Base-by-base conservation (phyloP, 2,888 invertebrate species). In the Clistopyga incitator region DNA sequence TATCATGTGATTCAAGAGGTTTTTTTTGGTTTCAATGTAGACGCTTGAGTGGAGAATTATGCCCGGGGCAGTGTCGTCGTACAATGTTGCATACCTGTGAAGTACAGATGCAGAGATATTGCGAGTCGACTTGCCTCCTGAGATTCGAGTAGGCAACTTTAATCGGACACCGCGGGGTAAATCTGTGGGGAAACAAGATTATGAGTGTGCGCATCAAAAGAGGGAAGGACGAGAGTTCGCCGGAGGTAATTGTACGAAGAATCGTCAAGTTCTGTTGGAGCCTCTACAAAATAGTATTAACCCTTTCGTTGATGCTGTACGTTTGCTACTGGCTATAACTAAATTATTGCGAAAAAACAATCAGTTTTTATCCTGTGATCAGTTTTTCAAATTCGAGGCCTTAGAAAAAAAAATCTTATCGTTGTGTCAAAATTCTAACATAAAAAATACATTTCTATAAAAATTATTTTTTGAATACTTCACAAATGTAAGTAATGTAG, bases 161-260 rank as follows among this genome's bases (percentile, higher is more conserved):
- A 75, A 80, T 77, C 79, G 67, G 38, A 72, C 64, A 83, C 76
- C 76, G 70, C 79, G 38, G 67, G 79, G 25, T 72, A 77, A 77
- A 80, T 83, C 79, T 78, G 59, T 65, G 70, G 74, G 78, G 75
- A 76, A 82, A 79, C 78, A 65, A 82, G 78, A 82, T 82, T 82
- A 70, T 75, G 75, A 82, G 78, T 75, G 59, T 68, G 52, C 34
- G 59, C 52, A 42, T 38, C 23, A 70, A 64, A 74, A 50, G 67
- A 61, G 61, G 34, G 56, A 47, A 50, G 56, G 64, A 34, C 54
- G 11, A 52, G 52, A 67, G 34, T 50, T 71, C 38, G 54, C 38
- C 54, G n/a, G 23, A 81, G 59, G 71, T 68, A 52, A 68, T 50
- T 47, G 50, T 67, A 74, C 52, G 71, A 82, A 80, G 71, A 84